Conservation (phyloP, 2,797 vertebrate species). For the Tamandua tetradactyla region DNA sequence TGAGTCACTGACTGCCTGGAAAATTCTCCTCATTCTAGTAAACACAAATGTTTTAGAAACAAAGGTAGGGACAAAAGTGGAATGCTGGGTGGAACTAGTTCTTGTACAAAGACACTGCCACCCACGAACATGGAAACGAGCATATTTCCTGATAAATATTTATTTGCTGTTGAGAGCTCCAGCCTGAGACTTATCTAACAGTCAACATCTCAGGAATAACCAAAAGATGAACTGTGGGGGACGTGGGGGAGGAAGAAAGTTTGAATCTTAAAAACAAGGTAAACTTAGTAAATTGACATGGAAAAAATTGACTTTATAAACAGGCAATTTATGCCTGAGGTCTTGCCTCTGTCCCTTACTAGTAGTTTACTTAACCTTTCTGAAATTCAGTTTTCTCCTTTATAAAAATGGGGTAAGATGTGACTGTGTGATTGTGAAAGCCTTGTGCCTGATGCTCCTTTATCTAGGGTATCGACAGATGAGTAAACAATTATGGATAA, state of each 20-base stretch:
- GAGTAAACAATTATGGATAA: too few species aligned
- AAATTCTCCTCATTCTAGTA: slow-evolving; percentile 37
- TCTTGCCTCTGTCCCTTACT: background rate
- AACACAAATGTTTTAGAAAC: slow-evolving; percentile 65
- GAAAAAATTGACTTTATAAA: background rate
- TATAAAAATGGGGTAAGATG: background rate
- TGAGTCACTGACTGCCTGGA: slow-evolving; percentile 25
- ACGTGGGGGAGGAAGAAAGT: background rate
- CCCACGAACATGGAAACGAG: slow-evolving; percentile 39
- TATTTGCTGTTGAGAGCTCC: background rate
- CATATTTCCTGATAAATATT: slow-evolving; percentile 45
- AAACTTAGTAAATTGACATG: background rate
- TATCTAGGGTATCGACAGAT: too few species aligned
- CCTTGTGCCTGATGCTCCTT: too few species aligned
- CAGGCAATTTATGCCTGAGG: background rate
- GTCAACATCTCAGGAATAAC: background rate
- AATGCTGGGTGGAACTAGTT: background rate
- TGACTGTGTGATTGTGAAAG: too few species aligned
- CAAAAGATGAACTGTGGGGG: background rate
- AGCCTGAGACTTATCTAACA: background rate
- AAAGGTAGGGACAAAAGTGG: slow-evolving; percentile 50
- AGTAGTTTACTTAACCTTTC: background rate
- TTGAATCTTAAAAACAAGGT: background rate
- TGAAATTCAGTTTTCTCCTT: background rate
- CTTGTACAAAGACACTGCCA: slow-evolving; percentile 14